A percentile compares a stretch with the other conserved stretches of the same genome.
Conservation (phyloP, 2,113 vertebrate genomes). For the Vulpes ferrilata region DNA sequence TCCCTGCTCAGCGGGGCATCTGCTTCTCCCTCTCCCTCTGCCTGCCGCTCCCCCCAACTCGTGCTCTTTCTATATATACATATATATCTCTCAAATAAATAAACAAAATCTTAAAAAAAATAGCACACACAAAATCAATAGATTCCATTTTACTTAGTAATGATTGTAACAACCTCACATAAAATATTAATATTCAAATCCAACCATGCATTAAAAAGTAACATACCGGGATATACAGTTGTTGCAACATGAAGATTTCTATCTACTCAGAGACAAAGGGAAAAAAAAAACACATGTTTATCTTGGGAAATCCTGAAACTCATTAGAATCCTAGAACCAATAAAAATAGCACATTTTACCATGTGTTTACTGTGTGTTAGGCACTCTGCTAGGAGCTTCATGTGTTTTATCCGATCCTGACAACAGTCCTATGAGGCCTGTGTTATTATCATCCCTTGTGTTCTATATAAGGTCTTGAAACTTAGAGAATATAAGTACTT, state of each 20-base stretch:
- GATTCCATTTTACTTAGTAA: background rate
- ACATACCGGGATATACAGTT: background rate
- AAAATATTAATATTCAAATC: background rate
- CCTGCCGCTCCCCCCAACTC: too few relatives aligned
- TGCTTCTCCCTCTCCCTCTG: too few relatives aligned
- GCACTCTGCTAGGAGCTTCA: background rate
- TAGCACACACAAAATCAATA: background rate
- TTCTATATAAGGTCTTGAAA: background rate
- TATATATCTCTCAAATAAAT: too few relatives aligned
- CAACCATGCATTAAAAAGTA: background rate
- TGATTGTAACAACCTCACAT: background rate
- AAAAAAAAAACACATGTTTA: background rate
- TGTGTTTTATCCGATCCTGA: background rate
- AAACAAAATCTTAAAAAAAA: background rate
- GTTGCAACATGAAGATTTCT: background rate
- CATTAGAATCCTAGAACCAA: background rate
- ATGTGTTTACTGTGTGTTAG: background rate
- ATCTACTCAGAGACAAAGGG: background rate
- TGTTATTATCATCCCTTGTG: background rate
- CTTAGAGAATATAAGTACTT: background rate
- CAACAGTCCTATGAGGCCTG: background rate
- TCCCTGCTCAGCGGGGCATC: too few relatives aligned
- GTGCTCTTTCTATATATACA: too few relatives aligned
- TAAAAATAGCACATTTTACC: background rate
- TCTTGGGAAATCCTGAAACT: background rate